phyloP scores from a whole-genome alignment of 2,888 invertebrate genomes.

The Acronicta aceris region DNA sequence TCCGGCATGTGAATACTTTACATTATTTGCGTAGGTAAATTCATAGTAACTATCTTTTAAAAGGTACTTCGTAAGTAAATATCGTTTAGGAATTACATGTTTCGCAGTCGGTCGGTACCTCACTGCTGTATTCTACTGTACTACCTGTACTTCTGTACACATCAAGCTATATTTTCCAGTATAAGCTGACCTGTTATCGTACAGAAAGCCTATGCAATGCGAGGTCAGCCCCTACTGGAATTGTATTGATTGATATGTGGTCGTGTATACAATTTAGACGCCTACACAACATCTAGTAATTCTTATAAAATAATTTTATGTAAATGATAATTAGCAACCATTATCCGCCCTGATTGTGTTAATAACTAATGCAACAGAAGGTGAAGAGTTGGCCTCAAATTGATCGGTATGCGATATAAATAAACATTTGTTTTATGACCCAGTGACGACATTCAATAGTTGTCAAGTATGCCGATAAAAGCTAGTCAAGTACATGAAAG shows the following conservation, averaged over 20 bases:
- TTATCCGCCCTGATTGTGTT: conserved; percentile 42
- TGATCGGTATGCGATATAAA: conserved; percentile 33
- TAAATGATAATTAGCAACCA: conserved; percentile 32
- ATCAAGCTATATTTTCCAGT: too few relatives aligned
- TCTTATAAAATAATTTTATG: neutral
- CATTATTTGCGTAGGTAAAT: neutral
- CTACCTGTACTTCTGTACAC: too few relatives aligned
- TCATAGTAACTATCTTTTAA: neutral
- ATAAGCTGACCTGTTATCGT: too few relatives aligned
- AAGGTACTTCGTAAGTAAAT: neutral
- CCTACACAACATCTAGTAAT: too few relatives aligned
- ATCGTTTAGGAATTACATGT: neutral
- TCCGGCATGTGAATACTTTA: conserved; percentile 36
- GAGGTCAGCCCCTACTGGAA: too few relatives aligned
- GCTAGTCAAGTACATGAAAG: conserved; percentile 22
- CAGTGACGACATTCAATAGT: conserved; percentile 10
- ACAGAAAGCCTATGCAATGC: too few relatives aligned
- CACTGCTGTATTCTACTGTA: too few relatives aligned
- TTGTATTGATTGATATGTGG: too few relatives aligned
- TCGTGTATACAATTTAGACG: too few relatives aligned
- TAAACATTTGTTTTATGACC: conserved; percentile 42
- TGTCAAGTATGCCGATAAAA: conserved; percentile 26
- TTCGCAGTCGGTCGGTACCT: too few relatives aligned
- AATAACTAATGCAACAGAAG: conserved; percentile 28
- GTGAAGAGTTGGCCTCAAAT: conserved; percentile 36